Conservation (phyloP, 2,113 vertebrate species). For the Epinephelus cyanopodus region DNA sequence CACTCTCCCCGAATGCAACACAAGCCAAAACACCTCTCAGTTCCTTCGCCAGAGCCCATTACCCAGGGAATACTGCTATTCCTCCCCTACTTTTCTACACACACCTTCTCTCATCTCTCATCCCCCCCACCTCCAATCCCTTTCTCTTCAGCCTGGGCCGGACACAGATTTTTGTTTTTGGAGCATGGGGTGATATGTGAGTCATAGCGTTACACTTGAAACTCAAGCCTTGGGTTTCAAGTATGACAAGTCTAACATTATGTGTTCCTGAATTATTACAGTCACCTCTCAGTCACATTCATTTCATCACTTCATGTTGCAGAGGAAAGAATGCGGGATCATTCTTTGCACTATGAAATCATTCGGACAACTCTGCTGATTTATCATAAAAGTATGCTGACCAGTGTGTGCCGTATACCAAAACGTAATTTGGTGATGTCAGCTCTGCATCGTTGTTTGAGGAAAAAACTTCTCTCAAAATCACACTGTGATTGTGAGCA, state of each 20-base stretch:
- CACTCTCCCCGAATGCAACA: slow-evolving; percentile 82
- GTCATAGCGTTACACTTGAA: slow-evolving; percentile 64
- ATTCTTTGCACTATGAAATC: slow-evolving; percentile 53
- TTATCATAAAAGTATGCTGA: slow-evolving; percentile 32
- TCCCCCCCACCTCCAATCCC: slow-evolving; percentile 42
- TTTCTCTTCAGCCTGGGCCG: slow-evolving; percentile 53
- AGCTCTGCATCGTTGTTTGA: not conserved
- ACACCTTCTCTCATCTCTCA: slow-evolving; percentile 78
- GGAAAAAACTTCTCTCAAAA: not conserved
- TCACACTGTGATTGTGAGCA: slow-evolving; percentile 13
- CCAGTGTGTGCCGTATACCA: not conserved
- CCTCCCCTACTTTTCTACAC: slow-evolving; percentile 80
- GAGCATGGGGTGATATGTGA: slow-evolving; percentile 63
- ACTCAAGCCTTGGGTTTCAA: slow-evolving; percentile 46
- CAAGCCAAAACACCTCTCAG: slow-evolving; percentile 86
- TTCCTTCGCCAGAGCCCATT: slow-evolving; percentile 83
- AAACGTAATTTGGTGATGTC: slow-evolving; percentile 14
- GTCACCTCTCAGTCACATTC: slow-evolving; percentile 55
- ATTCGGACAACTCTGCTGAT: slow-evolving; percentile 43
- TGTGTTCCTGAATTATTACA: slow-evolving; percentile 53
- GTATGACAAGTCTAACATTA: slow-evolving; percentile 57
- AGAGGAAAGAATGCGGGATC: slow-evolving; percentile 34
- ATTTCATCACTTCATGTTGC: slow-evolving; percentile 47
- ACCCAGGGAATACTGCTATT: slow-evolving; percentile 81
- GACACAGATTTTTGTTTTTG: slow-evolving; percentile 73